These are phyloP conservation scores for Rutpela maculata DNA, from an alignment of 2,888 invertebrate species.

Conservation along the genomic window DNA sequence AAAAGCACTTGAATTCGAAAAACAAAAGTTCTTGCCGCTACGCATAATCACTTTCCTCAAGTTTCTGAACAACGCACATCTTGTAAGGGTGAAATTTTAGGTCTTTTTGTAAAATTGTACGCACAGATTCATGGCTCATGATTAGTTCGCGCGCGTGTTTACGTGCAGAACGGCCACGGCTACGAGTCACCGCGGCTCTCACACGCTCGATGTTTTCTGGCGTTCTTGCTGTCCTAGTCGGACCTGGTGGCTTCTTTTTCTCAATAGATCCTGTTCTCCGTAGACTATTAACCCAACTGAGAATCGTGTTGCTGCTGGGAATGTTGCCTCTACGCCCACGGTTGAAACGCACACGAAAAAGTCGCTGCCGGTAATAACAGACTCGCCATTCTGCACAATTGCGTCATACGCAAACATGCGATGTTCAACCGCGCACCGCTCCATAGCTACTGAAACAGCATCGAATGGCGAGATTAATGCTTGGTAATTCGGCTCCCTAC, in stretches of 20 bases:
- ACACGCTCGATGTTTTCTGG: constrained; percentile 14
- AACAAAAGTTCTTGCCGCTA: constrained; percentile 42
- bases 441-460: too few species aligned
- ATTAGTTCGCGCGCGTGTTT: constrained; percentile 5
- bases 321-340: constrained; percentile 1
- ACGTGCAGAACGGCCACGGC: constrained; percentile 2
- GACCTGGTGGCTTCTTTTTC: constrained; percentile 24
- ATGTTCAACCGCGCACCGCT: too few species aligned
- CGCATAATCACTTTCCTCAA: not conserved
- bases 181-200: not conserved
- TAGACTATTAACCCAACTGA: constrained; percentile 10
- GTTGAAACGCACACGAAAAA: constrained; percentile 48
- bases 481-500: too few species aligned
- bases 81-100: too few species aligned
- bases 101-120: constrained; percentile 16
- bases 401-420: too few species aligned
- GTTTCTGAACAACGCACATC: too few species aligned
- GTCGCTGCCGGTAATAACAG: constrained; percentile 42
- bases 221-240: constrained; percentile 6
- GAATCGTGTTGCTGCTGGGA: constrained; percentile 10
- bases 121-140: constrained; percentile 3
- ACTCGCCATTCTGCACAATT: constrained; percentile 45
- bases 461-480: too few species aligned
- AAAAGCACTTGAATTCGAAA: constrained; percentile 43
- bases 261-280: not conserved